Evolutionary conservation across 2,888 invertebrate genomes (phyloP).

Genomic region (Stenotaenia linearis): DNA sequence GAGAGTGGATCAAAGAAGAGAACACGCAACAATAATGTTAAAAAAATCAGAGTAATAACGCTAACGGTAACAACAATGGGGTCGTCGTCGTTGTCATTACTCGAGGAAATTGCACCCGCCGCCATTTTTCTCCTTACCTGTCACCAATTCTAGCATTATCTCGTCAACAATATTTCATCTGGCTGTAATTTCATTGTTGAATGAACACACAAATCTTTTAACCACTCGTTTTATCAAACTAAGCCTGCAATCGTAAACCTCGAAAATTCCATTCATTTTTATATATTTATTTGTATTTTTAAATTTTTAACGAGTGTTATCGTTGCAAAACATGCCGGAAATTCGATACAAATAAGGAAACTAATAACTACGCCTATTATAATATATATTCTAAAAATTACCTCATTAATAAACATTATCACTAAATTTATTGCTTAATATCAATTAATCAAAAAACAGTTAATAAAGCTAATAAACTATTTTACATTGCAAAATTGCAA

Average conservation of each 20-base stretch:
- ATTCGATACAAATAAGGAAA: background rate
- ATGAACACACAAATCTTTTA: background rate
- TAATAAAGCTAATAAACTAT: too few relatives aligned
- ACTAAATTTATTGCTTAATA: background rate
- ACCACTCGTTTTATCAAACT: background rate
- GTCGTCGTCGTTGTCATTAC: background rate
- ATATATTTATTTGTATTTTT: background rate
- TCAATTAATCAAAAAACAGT: too few relatives aligned
- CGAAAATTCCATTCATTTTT: background rate
- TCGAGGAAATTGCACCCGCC: background rate
- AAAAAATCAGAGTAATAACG: background rate
- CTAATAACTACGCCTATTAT: background rate
- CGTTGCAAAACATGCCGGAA: background rate
- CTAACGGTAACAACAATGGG: background rate
- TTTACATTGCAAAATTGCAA: too few relatives aligned
- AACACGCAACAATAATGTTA: background rate
- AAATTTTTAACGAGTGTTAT: background rate
- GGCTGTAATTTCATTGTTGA: slow-evolving; percentile 6
- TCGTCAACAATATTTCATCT: background rate
- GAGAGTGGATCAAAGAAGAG: background rate
- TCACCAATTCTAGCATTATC: background rate
- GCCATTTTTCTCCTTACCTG: slow-evolving; percentile 7
- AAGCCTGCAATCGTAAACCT: background rate
- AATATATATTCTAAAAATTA: background rate
- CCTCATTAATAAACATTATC: background rate